Percentiles rank a stretch among this genome's conserved stretches.
Evolutionary conservation across 2,888 invertebrate species (phyloP).

Genomic region (Agrochola lota): DNA sequence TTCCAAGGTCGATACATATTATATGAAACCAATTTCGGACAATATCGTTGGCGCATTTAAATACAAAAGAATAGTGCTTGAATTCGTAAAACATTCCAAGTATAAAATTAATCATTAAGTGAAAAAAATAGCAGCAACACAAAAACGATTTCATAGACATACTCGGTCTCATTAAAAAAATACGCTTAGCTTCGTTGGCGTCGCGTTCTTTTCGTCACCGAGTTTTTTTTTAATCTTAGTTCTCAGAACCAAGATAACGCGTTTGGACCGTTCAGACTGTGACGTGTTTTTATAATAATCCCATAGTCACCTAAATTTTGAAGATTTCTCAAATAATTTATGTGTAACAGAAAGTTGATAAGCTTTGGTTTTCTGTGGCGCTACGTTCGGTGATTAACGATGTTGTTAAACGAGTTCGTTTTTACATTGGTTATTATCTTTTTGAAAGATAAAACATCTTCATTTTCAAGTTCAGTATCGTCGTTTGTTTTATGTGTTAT

Average conservation of each 20-base stretch:
- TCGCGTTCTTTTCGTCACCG: conserved; percentile 73
- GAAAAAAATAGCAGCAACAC: conserved; percentile 37
- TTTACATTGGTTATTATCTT: conserved; percentile 68
- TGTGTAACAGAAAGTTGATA: conserved; percentile 72
- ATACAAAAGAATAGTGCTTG: conserved; percentile 10
- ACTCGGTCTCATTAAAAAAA: conserved; percentile 70
- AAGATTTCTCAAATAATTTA: conserved; percentile 72
- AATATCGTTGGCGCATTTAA: background rate
- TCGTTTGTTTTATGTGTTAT: conserved; percentile 57
- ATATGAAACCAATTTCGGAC: background rate
- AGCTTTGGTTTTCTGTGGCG: conserved; percentile 69
- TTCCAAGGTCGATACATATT: conserved; percentile 13
- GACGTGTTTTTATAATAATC: conserved; percentile 78
- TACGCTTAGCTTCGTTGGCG: conserved; percentile 63
- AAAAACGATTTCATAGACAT: conserved; percentile 56
- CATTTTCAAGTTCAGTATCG: conserved; percentile 60
- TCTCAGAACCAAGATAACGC: conserved; percentile 81
- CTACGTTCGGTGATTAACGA: conserved; percentile 68
- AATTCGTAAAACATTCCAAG: conserved; percentile 18
- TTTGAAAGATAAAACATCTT: conserved; percentile 64
- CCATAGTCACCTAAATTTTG: conserved; percentile 71
- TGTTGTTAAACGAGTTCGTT: conserved; percentile 68
- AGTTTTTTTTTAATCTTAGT: conserved; percentile 77
- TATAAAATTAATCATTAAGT: conserved; percentile 22
- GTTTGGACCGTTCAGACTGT: conserved; percentile 69